Evolutionary conservation across 2,888 invertebrate genomes (phyloP), one percentile per base, ranked within the genome.

Genomic region (Hirtodrosophila alboralis): DNA sequence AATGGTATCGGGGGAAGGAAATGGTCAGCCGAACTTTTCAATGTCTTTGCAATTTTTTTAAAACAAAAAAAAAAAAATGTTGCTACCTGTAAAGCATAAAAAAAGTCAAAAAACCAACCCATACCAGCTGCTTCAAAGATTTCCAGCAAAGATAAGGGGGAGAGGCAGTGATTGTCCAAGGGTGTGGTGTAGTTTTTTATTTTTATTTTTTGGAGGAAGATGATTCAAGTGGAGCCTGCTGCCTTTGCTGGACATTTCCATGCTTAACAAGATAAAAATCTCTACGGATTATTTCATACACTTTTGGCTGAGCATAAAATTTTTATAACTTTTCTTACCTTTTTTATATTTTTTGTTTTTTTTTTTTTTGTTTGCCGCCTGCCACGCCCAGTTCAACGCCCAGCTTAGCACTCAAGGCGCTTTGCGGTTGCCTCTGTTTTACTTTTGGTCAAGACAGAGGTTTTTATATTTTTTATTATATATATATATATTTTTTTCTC

Each of bases 231-330:
- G 21, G 68, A 27, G 52, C 52, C 48, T 26, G 34, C 30, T 41
- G 51, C 34, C 44, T 49, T 59, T 52, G 47, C 59, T 58, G 72
- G 71, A 81, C 84, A 78, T 72, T 75, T 84, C 62, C 75, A 78
- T 72, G 85, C 75, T 85, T 85, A 85, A 85, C 73, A 73, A 75
- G 86, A 81, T 85, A 85, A 78, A 81, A 81, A 81, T 81, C 80
- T 81, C 86, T 54, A 71, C 73, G 86, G 86, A 85, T 85, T 85
- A 85, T 85, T 75, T 79, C 47, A 68, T 77, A 79, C 76, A 75
- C 76, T 78, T 79, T 79, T 74, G 51, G 58, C 62, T 54, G 63
- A 51, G 72, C 65, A 52, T 61, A 62, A 81, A 70, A 73, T 72
- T 68, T 75, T 85, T 85, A 66, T 69, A 72, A 64, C 69, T 72